Percentiles rank a stretch among this genome's conserved stretches.
These are phyloP conservation scores for Erinaceus europaeus DNA, from an alignment of 2,113 vertebrate species.

Conservation along the genomic window DNA sequence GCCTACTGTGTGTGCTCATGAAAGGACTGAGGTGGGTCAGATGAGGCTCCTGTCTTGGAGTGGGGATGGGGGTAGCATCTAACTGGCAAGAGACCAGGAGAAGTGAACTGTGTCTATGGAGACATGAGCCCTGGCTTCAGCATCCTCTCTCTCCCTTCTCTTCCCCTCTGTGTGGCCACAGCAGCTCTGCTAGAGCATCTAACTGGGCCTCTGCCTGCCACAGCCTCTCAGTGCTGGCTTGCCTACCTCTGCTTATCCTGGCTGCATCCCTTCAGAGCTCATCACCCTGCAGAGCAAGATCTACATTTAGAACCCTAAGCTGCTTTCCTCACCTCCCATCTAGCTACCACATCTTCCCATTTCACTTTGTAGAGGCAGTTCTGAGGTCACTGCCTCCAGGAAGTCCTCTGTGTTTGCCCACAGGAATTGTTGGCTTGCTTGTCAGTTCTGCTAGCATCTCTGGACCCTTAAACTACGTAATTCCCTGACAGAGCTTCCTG, in stretches of 20 bases:
- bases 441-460: accelerated
- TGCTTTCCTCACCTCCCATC: accelerated
- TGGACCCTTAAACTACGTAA: too few relatives aligned
- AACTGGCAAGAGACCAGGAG: too few relatives aligned
- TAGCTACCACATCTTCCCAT: too few relatives aligned
- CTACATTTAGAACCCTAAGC: neutral
- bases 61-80: too few relatives aligned
- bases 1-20: too few relatives aligned
- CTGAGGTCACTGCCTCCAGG: neutral
- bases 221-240: neutral
- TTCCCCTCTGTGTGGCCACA: accelerated
- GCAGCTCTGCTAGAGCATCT: neutral
- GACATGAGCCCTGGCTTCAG: too few relatives aligned
- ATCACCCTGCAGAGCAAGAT: too few relatives aligned
- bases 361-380: neutral
- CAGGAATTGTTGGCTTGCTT: neutral
- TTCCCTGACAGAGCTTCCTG: too few relatives aligned
- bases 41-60: too few relatives aligned
- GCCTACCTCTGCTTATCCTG: neutral
- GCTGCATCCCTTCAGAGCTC: neutral
- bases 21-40: too few relatives aligned
- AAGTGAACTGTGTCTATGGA: too few relatives aligned
- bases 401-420: neutral
- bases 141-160: too few relatives aligned
- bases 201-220: neutral